Conservation (phyloP, 2,113 vertebrate species). For the Engraulis encrasicolus region DNA sequence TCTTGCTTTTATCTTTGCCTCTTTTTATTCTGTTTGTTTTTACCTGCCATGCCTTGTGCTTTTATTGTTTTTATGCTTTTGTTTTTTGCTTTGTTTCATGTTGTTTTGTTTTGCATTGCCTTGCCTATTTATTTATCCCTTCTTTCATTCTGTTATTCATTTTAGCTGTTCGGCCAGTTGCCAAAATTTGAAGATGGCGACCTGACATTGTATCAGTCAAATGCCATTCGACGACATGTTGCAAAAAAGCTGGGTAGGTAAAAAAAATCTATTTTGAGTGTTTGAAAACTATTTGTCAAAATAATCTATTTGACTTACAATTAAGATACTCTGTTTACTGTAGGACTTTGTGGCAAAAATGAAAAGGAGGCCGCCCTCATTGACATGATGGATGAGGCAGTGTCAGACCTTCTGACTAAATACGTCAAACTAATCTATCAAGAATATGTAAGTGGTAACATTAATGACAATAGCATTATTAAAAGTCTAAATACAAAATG, state of each 20-base stretch:
- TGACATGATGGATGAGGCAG: constrained; percentile 26
- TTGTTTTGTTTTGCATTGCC: no score
- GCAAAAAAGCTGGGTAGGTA: neutral
- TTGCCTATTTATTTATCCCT: no score
- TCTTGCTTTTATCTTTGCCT: no score
- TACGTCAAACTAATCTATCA: neutral
- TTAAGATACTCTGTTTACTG: neutral
- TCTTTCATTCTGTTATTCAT: no score
- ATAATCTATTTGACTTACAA: neutral
- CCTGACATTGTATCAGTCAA: neutral
- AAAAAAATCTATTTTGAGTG: neutral
- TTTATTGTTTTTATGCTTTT: no score
- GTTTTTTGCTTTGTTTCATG: no score
- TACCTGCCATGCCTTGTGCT: no score
- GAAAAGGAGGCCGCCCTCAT: constrained; percentile 16
- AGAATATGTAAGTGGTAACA: neutral
- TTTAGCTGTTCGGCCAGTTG: neutral
- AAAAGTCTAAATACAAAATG: neutral
- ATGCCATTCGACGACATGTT: neutral
- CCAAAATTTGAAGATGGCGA: constrained; percentile 9
- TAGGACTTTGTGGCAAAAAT: constrained; percentile 25
- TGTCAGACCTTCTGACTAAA: neutral
- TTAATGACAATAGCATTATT: neutral
- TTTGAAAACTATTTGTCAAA: neutral
- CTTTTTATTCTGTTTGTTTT: no score